Evolutionary conservation across 2,797 vertebrate genomes (phyloP).

Genomic region (Gadopsis marmoratus): DNA sequence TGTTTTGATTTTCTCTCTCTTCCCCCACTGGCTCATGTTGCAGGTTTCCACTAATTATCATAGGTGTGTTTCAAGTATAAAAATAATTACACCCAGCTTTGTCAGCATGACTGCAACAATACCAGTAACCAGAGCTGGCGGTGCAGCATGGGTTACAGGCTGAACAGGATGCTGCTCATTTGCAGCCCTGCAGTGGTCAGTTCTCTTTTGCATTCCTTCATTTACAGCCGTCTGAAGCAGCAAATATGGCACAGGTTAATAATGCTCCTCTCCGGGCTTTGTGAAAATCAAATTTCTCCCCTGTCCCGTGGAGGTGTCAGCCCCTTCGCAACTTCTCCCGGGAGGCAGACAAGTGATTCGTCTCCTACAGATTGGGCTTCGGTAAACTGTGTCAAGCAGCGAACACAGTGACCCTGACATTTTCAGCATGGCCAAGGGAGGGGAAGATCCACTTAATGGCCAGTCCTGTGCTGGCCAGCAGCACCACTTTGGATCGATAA

Average conservation of each 20-base stretch:
- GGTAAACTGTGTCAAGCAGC: constrained; percentile 74
- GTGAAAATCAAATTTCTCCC: constrained; percentile 58
- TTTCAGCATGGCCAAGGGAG: constrained; percentile 73
- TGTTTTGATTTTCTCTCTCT: neutral
- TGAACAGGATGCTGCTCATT: constrained; percentile 41
- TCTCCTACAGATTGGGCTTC: constrained; percentile 57
- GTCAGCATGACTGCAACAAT: constrained; percentile 30
- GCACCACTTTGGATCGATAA: constrained; percentile 77
- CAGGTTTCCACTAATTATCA: constrained; percentile 59
- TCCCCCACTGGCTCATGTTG: constrained; percentile 16
- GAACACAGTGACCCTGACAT: constrained; percentile 81
- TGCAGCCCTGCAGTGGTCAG: constrained; percentile 33
- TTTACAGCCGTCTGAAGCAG: constrained; percentile 24
- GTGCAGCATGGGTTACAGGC: constrained; percentile 18
- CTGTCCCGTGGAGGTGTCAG: constrained; percentile 25
- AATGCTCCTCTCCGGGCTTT: constrained; percentile 44
- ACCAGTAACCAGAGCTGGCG: neutral
- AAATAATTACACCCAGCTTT: constrained; percentile 47
- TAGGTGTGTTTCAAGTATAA: constrained; percentile 43
- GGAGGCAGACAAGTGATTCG: constrained; percentile 69
- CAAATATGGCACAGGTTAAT: constrained; percentile 53
- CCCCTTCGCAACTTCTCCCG: constrained; percentile 45
- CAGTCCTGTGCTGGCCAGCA: constrained; percentile 69
- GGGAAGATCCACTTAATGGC: constrained; percentile 81
- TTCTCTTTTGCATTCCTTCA: constrained; percentile 47